Conservation (phyloP, 2,888 invertebrate genomes). For the Carabus problematicus region DNA sequence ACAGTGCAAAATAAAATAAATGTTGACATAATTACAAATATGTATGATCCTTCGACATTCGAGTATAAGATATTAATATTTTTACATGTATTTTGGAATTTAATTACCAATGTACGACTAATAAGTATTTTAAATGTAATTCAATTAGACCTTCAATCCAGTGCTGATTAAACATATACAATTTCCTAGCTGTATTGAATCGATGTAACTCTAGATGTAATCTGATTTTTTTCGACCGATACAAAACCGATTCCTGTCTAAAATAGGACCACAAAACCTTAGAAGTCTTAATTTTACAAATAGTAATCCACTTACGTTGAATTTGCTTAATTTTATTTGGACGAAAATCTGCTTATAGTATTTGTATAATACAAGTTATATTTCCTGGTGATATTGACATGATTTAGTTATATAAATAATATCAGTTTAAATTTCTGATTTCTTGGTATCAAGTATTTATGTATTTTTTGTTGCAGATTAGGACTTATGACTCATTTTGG, state of each 20-base stretch:
- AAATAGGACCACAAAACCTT: constrained; percentile 8
- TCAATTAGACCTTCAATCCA: not conserved
- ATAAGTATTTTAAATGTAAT: not conserved
- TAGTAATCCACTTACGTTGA: constrained; percentile 11
- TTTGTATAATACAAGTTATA: no score
- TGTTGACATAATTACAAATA: not conserved
- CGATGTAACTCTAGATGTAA: not conserved
- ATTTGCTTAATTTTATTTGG: constrained; percentile 4
- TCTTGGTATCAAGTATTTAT: constrained; percentile 4
- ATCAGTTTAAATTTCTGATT: not conserved
- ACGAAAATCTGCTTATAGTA: not conserved
- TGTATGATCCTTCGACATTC: not conserved
- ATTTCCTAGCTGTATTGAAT: not conserved
- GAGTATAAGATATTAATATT: not conserved
- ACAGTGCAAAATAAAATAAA: not conserved
- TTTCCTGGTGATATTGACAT: no score
- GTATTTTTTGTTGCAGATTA: constrained; percentile 66
- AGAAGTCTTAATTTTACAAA: constrained; percentile 22
- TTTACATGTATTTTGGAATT: not conserved
- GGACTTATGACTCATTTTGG: constrained; percentile 85
- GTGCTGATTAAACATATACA: not conserved
- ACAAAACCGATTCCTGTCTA: not conserved
- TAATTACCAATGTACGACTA: not conserved
- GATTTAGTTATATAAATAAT: not conserved
- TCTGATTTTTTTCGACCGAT: no score